These are phyloP conservation scores for Zingel zingel DNA, from an alignment of 2,113 vertebrate genomes.

Conservation along the genomic window DNA sequence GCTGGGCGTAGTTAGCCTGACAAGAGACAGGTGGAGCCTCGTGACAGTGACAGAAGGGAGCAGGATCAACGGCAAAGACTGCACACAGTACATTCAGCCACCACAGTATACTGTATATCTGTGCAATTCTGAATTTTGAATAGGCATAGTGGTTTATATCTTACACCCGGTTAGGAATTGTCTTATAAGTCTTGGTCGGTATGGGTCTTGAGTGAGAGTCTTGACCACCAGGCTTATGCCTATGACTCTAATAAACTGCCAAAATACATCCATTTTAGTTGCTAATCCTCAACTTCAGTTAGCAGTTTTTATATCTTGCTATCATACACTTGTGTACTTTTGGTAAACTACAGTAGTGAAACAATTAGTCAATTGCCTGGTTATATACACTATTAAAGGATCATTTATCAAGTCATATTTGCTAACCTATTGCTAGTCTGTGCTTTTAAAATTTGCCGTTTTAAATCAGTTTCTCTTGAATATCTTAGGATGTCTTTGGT, in stretches of 20 bases:
- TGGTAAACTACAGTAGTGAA: neutral
- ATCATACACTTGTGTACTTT: neutral
- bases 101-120: neutral
- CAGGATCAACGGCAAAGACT: neutral
- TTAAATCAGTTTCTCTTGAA: neutral
- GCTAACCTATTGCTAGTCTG: neutral
- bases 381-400: neutral
- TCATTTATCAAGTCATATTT: neutral
- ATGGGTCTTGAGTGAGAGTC: neutral
- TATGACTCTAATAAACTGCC: neutral
- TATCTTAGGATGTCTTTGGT: neutral
- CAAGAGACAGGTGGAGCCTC: slow-evolving; percentile 3
- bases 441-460: neutral
- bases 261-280: neutral
- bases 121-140: neutral
- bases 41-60: slow-evolving; percentile 3
- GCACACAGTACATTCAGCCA: slow-evolving; percentile 1
- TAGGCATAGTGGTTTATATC: neutral
- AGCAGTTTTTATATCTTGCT: neutral
- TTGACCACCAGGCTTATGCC: neutral
- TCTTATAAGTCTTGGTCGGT: neutral
- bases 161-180: neutral
- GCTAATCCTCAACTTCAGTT: neutral
- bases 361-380: neutral
- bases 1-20: neutral